These are phyloP conservation scores for Homarus gammarus DNA, from an alignment of 2,888 invertebrate species.

Conservation along the genomic window DNA sequence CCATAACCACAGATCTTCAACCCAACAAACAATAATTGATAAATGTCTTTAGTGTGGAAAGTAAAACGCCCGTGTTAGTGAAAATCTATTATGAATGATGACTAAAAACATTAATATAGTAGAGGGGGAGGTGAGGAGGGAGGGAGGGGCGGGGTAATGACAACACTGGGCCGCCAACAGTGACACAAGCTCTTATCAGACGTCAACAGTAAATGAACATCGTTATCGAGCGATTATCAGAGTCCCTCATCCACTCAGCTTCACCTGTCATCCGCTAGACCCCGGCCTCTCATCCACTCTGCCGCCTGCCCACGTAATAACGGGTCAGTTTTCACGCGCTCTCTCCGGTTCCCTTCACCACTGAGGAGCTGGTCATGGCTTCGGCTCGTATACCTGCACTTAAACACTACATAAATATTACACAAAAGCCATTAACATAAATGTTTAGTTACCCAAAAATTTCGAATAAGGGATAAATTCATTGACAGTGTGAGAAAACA, in stretches of 20 bases:
- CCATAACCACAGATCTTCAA: too few relatives aligned
- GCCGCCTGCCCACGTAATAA: conserved; percentile 48
- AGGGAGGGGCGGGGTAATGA: conserved; percentile 17
- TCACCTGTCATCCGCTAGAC: conserved; percentile 37
- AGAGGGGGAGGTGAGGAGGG: neutral
- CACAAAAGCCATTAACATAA: too few relatives aligned
- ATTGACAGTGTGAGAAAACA: too few relatives aligned
- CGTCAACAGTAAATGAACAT: conserved; percentile 46
- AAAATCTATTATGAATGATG: neutral
- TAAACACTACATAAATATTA: too few relatives aligned
- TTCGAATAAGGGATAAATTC: too few relatives aligned
- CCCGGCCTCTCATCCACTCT: conserved; percentile 40
- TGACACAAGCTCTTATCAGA: conserved; percentile 44
- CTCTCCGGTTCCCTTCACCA: conserved; percentile 14
- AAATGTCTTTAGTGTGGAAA: neutral
- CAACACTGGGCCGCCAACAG: neutral
- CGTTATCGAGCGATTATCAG: conserved; percentile 37
- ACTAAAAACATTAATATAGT: neutral
- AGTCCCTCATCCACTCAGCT: conserved; percentile 30
- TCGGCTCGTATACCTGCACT: neutral
- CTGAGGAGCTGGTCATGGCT: neutral
- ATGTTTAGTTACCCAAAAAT: too few relatives aligned
- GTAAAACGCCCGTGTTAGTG: neutral
- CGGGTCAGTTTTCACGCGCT: conserved; percentile 53
- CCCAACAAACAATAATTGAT: neutral